phyloP scores from a whole-genome alignment of 2,797 vertebrate species.

The Phalloptychus januarius region DNA sequence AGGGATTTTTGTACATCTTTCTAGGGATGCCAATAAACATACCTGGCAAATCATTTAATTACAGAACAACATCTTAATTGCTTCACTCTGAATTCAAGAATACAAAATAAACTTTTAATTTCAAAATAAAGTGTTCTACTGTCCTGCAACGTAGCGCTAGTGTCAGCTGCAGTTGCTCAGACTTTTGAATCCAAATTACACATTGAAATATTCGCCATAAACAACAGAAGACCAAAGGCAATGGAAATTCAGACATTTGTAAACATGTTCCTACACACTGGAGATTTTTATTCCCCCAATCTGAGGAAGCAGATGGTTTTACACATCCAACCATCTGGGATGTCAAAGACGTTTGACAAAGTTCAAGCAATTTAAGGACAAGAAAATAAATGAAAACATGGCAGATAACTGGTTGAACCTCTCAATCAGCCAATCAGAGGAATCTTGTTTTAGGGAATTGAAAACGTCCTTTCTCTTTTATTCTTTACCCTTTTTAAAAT shows the following conservation, averaged over 20 bases:
- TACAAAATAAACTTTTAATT: not conserved
- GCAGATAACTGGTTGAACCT: not conserved
- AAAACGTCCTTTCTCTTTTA: not conserved
- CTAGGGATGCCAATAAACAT: not conserved
- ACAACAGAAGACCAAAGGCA: slow-evolving; percentile 7
- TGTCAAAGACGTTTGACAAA: not conserved
- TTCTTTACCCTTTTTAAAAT: not conserved
- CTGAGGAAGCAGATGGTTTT: slow-evolving; percentile 16
- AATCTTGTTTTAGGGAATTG: not conserved
- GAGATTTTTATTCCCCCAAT: slow-evolving; percentile 2
- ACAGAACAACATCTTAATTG: not conserved
- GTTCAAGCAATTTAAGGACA: not conserved
- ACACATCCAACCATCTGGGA: slow-evolving; percentile 6
- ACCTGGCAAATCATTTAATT: not conserved
- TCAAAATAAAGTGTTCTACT: not conserved
- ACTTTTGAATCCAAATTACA: not conserved
- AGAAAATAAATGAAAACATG: not conserved
- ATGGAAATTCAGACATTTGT: slow-evolving; percentile 4
- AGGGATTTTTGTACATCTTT: not conserved
- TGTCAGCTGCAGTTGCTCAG: not conserved
- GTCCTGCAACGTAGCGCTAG: not conserved
- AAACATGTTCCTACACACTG: slow-evolving; percentile 8
- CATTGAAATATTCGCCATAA: slow-evolving; percentile 6
- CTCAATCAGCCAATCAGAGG: not conserved
- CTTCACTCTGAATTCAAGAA: not conserved